Evolutionary conservation across 2,113 vertebrate genomes (phyloP), one percentile per base, ranked within the genome.

Genomic region (Vimba vimba): DNA sequence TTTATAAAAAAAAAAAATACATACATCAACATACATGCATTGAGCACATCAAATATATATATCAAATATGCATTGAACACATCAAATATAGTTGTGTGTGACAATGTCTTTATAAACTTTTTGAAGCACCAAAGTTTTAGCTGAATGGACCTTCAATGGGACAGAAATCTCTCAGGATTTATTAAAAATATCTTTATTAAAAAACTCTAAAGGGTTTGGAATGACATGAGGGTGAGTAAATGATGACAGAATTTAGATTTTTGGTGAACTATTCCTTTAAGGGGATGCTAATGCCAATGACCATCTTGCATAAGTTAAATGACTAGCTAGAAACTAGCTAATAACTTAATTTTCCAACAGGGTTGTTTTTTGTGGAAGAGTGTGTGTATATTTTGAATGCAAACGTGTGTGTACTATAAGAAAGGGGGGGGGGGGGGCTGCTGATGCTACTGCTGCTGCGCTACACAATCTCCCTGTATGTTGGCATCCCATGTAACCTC

Each of bases 391-490:
- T 66, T 81, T 45, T 50, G 25, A 81, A 81, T 81, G 60, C 23
- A 76, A 17, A 21, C 15, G 3, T 12, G 47, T 77, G n/a, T 30
- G 55, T 21, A 59, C 2, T n/a, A 23, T 8, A 23, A 11, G 33
- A 62, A 23, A 59, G n/a, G 30, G 4, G 12, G 52, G n/a, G 19
- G n/a, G n/a, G 23, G 12, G 52, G n/a, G 19, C 45, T 33, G 59
- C 73, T 64, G 30, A 8, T 23, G 64, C 47, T 79, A 33, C 45
- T 52, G 64, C 75, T 59, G 52, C 30, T 85, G 76, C 9, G 17
- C 47, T 64, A 59, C 45, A 85, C 84, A 55, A 69, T 52, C 84
- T 71, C 68, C 27, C 76, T 69, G 25, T 85, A 55, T 85, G 45
- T 59, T 73, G 21, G 52, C 62, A 82, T 82, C 62, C 69, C 60